Percentiles rank a stretch among this genome's conserved stretches.
phyloP scores from a whole-genome alignment of 2,797 vertebrate genomes.

The Lacerta viridis region DNA sequence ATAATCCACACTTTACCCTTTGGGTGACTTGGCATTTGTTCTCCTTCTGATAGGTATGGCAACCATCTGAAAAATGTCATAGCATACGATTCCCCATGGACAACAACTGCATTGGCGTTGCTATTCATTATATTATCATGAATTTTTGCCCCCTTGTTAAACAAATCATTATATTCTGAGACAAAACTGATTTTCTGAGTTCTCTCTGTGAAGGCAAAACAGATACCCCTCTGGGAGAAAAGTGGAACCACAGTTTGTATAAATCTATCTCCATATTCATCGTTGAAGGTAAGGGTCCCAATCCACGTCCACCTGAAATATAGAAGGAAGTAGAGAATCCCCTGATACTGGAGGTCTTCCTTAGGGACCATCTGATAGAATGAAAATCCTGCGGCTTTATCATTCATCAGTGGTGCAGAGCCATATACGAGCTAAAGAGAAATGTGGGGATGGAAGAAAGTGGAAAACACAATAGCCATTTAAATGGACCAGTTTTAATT shows the following conservation, averaged over 20 bases:
- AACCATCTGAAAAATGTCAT: slow-evolving; percentile 1
- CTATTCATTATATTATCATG: not conserved
- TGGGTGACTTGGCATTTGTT: too few relatives aligned
- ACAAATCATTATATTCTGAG: not conserved
- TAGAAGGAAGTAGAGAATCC: not conserved
- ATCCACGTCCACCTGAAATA: slow-evolving; percentile 31
- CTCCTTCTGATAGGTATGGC: not conserved
- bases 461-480: not conserved
- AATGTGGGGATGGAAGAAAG: too few relatives aligned
- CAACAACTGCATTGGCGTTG: not conserved
- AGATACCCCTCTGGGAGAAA: not conserved
- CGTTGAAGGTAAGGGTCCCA: not conserved
- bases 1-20: slow-evolving; percentile 7
- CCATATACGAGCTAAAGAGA: slow-evolving; percentile 17
- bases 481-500: not conserved
- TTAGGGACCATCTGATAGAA: slow-evolving; percentile 6
- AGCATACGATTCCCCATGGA: not conserved
- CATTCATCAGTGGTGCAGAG: slow-evolving; percentile 3
- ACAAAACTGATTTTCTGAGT: not conserved
- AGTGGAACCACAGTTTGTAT: not conserved
- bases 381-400: not conserved
- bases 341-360: slow-evolving; percentile 1
- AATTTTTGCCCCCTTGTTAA: not conserved
- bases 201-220: not conserved
- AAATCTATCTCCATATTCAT: slow-evolving; percentile 1